Base-by-base conservation (phyloP, 92 coral and sea anemone species). In the Zoanthus sansibaricus region DNA sequence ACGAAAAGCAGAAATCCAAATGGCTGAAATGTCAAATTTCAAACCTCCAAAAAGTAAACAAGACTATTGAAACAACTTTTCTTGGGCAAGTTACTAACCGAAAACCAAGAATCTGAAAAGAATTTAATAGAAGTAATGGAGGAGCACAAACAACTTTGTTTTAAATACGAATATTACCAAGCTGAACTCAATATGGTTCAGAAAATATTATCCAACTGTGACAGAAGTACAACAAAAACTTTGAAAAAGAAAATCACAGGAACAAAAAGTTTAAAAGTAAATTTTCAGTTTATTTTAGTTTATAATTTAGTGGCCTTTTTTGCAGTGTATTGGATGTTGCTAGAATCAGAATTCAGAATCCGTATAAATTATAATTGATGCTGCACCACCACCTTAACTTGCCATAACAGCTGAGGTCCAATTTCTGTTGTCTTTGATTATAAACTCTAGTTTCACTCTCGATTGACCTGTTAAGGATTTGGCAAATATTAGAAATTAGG, bases 401-500 rank as follows among this genome's bases (percentile, higher is more conserved):
- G 42, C 42, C 42, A 1, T 33, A 33, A 3, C 54, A 6, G 0
- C 6, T 7, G 6, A 49, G 54, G 2, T 10, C 6, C 54, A 7
- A 49, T 49, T 49, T 6, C 3, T 7, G 0, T 49, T 49, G 8
- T 2, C 12, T 49, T 49, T 1, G 54, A 49, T 49, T 49, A 49
- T 49, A 49, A 49, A 49, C 54, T 49, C 5, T 49, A 10, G 12
- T 49, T 85, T 32, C 25, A 20, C 15, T 51, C 72, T 69, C 66
- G 52, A 71, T 55, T 82, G 77, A 72, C 87, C 91, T 30, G 73
- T 71, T 33, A 66, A 90, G 79, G 86, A 87, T 48, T 76, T 94
- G 83, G 82, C 91, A 55, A 90, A 84, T 33, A 88, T 92, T 75
- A 98, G 98, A 31, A 95, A 95, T 86, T 88, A 47, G 67, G 21